Percentiles rank a stretch among this genome's conserved stretches.
Evolutionary conservation across 1,140 invertebrate species (phyloP).

Genomic region (Physella acuta): DNA sequence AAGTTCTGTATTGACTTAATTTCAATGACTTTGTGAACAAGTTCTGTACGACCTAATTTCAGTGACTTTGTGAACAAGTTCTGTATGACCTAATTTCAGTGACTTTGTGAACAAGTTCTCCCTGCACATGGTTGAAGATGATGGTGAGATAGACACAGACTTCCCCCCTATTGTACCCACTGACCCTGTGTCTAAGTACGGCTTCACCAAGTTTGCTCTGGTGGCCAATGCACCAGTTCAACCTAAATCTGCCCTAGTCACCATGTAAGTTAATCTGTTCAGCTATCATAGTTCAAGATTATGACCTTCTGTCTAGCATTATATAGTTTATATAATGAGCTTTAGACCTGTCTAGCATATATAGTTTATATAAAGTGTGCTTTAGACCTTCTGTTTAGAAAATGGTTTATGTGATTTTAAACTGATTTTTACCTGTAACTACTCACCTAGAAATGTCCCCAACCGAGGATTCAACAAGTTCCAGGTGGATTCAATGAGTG

Average conservation of each 20-base stretch:
- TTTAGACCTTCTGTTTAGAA: no score
- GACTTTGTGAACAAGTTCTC: constrained; percentile 48
- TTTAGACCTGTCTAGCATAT: no score
- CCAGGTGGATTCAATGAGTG: constrained; percentile 52
- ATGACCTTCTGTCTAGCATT: no score
- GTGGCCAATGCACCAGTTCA: constrained; percentile 61
- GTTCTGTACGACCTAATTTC: no score
- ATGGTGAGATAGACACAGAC: constrained; percentile 92
- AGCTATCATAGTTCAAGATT: constrained; percentile 1
- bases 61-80: no score
- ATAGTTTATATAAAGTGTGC: no score
- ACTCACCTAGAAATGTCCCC: constrained; percentile 48
- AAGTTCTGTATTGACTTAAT: no score
- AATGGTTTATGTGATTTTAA: no score
- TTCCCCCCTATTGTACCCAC: constrained; percentile 86
- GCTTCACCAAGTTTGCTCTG: constrained; percentile 84
- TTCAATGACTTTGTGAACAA: no score
- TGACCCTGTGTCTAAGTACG: constrained; percentile 89
- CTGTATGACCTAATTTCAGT: constrained; percentile 32
- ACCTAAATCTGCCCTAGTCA: constrained; percentile 41
- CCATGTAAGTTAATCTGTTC: constrained; percentile 28
- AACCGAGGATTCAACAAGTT: constrained; percentile 61
- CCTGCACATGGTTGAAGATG: constrained; percentile 91
- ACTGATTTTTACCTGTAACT: background rate
- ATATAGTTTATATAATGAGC: no score